Evolutionary conservation across 2,888 invertebrate species (phyloP), one percentile per base, ranked within the genome.

Genomic region (Drosophila mimica): DNA sequence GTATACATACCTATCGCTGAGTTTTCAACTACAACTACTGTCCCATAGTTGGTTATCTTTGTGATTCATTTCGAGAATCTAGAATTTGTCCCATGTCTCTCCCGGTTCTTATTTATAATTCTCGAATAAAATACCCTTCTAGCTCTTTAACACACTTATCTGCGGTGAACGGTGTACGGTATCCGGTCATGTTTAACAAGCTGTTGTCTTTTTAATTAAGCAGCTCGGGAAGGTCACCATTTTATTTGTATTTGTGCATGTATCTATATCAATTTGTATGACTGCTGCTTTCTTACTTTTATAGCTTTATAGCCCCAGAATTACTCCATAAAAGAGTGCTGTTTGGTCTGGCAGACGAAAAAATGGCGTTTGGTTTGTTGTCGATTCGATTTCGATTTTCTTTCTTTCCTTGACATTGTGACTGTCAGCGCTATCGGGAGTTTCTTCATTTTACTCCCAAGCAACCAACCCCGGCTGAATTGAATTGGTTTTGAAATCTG

Each of bases 131-230:
- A 68, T 75, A 71, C 67, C 67, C 64, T 64, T 72, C 31, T 56
- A 70, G 56, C 64, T 62, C 43, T 56, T 43, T 52, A 53, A 40
- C 51, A 65, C 38, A 80, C 67, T 80, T 88, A 86, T 86, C 84
- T 71, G 60, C 28, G 36, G 46, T 63, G 59, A 40, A 57, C 48
- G 31, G 28, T 25, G 52, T 53, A 38, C 40, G 68, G 68, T 68
- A 63, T 74, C 56, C 66, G 68, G 70, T 71, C 76, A 78, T 90
- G 81, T 91, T 90, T 87, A 84, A 84, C 82, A 88, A 89, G 91
- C 90, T 81, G 89, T 90, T 91, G 89, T 90, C 77, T 77, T 82
- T 89, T 91, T 88, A 92, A 91, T 91, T 91, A 91, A 88, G 81
- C 86, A 77, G 71, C 60, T 30, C 71, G 57, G 60, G 82, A 84